These are phyloP conservation scores for Tupiocoris notatus DNA, from an alignment of 2,888 invertebrate genomes.

Conservation along the genomic window DNA sequence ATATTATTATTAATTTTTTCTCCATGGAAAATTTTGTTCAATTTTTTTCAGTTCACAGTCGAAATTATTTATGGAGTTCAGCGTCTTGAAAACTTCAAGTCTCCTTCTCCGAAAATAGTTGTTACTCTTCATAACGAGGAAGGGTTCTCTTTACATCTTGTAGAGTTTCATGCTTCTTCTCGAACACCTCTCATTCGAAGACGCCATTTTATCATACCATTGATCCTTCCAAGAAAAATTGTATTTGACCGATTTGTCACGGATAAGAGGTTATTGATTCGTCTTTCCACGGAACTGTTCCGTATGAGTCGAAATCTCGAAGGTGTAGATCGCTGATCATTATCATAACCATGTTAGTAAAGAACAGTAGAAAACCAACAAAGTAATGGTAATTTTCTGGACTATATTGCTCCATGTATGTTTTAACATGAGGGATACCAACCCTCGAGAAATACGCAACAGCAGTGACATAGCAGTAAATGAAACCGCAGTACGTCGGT, in stretches of 20 bases:
- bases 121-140: too few species aligned
- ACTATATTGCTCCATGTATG: background rate
- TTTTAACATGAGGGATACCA: background rate
- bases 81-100: too few species aligned
- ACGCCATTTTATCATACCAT: too few species aligned
- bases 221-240: background rate
- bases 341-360: background rate
- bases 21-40: too few species aligned
- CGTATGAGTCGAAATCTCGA: constrained; percentile 8
- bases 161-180: too few species aligned
- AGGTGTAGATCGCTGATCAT: background rate
- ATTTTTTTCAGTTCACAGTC: too few species aligned
- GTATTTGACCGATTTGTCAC: background rate
- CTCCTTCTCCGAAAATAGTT: too few species aligned
- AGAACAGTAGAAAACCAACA: background rate
- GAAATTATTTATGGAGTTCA: too few species aligned
- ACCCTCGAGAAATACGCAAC: background rate
- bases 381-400: background rate
- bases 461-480: background rate
- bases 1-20: too few species aligned
- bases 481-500: constrained; percentile 9
- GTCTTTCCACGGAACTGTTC: constrained; percentile 14
- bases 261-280: constrained; percentile 16
- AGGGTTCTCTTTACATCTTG: too few species aligned
- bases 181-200: too few species aligned